phyloP scores from a whole-genome alignment of 2,888 invertebrate species.

The Ditula angustiorana region DNA sequence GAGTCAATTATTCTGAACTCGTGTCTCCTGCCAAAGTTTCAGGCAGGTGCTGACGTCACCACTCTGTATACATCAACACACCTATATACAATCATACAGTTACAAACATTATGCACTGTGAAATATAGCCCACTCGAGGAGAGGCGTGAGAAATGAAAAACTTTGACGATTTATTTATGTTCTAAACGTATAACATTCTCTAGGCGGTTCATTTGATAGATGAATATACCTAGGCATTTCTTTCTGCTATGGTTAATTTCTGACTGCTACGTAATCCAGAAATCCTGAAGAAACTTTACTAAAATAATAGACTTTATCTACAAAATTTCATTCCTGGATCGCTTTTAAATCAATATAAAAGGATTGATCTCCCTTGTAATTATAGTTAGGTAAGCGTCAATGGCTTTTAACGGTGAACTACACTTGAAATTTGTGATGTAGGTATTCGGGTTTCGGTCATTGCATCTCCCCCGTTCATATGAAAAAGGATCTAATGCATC shows the following conservation, averaged over 20 bases:
- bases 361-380: too few species aligned
- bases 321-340: too few species aligned
- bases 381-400: too few species aligned
- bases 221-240: too few species aligned
- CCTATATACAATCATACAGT: constrained; percentile 60
- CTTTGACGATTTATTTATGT: constrained; percentile 22
- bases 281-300: background rate
- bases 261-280: background rate
- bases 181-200: background rate
- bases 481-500: too few species aligned
- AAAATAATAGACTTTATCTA: too few species aligned
- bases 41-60: constrained; percentile 79
- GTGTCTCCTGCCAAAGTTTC: constrained; percentile 83
- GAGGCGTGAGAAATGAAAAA: constrained; percentile 58
- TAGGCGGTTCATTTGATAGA: background rate
- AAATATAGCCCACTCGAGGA: constrained; percentile 63
- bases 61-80: constrained; percentile 64
- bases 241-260: too few species aligned
- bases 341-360: too few species aligned
- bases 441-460: too few species aligned
- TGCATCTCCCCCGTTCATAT: too few species aligned
- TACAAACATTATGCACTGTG: constrained; percentile 68
- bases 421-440: too few species aligned
- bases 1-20: constrained; percentile 77
- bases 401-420: too few species aligned